Percentiles rank a stretch among this genome's conserved stretches.
Evolutionary conservation across 2,888 invertebrate genomes (phyloP).

Genomic region (Gastrophysa polygoni): DNA sequence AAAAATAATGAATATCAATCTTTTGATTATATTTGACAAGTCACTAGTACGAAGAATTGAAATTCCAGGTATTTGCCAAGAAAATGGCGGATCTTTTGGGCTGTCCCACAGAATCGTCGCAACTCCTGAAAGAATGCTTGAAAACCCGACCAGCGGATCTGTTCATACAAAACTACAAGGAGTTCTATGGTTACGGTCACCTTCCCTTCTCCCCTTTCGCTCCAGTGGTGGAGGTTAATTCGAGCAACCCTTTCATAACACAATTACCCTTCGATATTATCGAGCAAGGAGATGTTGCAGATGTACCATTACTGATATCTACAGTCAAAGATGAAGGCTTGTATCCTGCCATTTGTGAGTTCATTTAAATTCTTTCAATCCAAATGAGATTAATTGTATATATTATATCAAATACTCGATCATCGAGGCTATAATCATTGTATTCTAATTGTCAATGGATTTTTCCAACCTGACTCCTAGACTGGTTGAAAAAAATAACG

Average conservation of each 20-base stretch:
- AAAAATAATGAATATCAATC: no score
- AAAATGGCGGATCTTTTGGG: conserved; percentile 66
- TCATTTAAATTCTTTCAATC: background rate
- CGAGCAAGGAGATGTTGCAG: conserved; percentile 63
- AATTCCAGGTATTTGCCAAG: conserved; percentile 57
- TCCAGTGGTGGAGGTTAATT: conserved; percentile 50
- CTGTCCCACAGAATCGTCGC: conserved; percentile 64
- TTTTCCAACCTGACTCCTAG: no score
- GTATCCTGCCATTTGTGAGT: conserved; percentile 69
- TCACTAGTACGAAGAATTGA: no score
- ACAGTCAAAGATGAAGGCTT: conserved; percentile 74
- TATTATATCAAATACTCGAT: no score
- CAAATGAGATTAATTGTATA: no score
- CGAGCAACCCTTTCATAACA: conserved; percentile 67
- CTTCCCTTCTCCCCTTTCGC: conserved; percentile 47
- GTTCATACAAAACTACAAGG: conserved; percentile 60
- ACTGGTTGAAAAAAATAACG: no score
- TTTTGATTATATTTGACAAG: no score
- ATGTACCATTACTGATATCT: conserved; percentile 71
- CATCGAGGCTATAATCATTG: no score
- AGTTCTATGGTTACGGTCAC: conserved; percentile 7
- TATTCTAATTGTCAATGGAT: no score
- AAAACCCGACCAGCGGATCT: conserved; percentile 65
- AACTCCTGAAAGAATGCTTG: conserved; percentile 64
- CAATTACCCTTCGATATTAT: conserved; percentile 69